Evolutionary conservation across 2,888 invertebrate species (phyloP).

Genomic region (Cosmopolites sordidus): DNA sequence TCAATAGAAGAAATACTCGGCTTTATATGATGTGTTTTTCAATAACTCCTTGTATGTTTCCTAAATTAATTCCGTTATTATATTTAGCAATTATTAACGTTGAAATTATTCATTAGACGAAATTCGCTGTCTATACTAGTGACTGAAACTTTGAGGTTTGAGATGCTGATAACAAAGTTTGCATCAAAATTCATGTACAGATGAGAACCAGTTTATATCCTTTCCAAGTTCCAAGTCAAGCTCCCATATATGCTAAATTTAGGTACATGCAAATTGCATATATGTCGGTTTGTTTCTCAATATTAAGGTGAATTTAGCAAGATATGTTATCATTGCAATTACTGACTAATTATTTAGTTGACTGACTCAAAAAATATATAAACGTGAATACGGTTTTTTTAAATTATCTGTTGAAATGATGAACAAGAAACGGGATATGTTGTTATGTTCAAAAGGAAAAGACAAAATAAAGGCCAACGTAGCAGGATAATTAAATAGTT

Average conservation of each 20-base stretch:
- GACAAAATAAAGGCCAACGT: not conserved
- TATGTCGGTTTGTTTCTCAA: too few relatives aligned
- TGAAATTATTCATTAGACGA: conserved; percentile 7
- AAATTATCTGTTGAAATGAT: too few relatives aligned
- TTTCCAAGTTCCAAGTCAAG: conserved; percentile 12
- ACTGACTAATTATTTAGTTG: too few relatives aligned
- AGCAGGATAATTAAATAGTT: not conserved
- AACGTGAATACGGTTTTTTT: too few relatives aligned
- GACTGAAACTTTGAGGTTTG: conserved; percentile 14
- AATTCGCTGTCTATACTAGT: conserved; percentile 12
- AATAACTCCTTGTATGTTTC: too few relatives aligned
- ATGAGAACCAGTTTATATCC: conserved; percentile 16
- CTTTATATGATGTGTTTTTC: too few relatives aligned
- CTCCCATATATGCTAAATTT: conserved; percentile 14
- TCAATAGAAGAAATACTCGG: too few relatives aligned
- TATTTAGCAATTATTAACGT: not conserved
- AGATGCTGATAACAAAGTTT: conserved; percentile 8
- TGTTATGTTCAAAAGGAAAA: not conserved
- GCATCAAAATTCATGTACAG: conserved; percentile 17
- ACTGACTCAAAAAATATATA: too few relatives aligned
- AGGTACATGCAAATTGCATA: conserved; percentile 2
- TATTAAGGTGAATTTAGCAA: too few relatives aligned
- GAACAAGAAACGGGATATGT: not conserved
- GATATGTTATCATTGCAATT: too few relatives aligned
- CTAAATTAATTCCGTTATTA: too few relatives aligned